Conservation (phyloP, 2,888 invertebrate genomes). For the Diarsia dahlii region DNA sequence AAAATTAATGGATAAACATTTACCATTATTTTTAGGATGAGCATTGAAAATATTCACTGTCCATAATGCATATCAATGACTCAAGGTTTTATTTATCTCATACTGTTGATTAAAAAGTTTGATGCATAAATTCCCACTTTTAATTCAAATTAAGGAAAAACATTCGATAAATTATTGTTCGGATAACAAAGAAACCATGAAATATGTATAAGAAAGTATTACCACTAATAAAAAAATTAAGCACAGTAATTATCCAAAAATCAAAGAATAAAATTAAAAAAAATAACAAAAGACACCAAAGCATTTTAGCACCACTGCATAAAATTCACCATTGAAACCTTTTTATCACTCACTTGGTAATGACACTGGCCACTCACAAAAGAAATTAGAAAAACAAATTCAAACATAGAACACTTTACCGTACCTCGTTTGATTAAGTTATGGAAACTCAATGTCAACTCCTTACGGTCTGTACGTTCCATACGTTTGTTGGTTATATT, state of each 20-base stretch:
- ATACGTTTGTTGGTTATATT: conserved; percentile 78
- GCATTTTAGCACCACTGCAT: conserved; percentile 20
- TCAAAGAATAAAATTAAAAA: background rate
- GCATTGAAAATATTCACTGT: background rate
- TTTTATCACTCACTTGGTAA: conserved; percentile 52
- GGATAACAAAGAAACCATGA: background rate
- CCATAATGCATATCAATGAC: background rate
- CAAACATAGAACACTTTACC: conserved; percentile 69
- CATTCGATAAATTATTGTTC: background rate
- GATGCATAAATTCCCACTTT: background rate
- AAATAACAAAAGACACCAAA: conserved; percentile 25
- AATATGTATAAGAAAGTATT: background rate
- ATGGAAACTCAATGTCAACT: conserved; percentile 88
- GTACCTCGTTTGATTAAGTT: conserved; percentile 89
- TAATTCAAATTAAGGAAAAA: background rate
- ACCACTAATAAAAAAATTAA: background rate
- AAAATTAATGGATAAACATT: background rate
- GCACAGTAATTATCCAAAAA: background rate
- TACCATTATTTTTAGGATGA: background rate
- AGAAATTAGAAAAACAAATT: conserved; percentile 56
- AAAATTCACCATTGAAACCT: conserved; percentile 42
- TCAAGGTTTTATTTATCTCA: background rate
- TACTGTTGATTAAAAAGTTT: background rate
- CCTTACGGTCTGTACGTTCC: conserved; percentile 79
- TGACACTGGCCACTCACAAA: conserved; percentile 56